Evolutionary conservation across 2,797 vertebrate genomes (phyloP), one percentile per base, ranked within the genome.

Genomic region (Octomys mimax): DNA sequence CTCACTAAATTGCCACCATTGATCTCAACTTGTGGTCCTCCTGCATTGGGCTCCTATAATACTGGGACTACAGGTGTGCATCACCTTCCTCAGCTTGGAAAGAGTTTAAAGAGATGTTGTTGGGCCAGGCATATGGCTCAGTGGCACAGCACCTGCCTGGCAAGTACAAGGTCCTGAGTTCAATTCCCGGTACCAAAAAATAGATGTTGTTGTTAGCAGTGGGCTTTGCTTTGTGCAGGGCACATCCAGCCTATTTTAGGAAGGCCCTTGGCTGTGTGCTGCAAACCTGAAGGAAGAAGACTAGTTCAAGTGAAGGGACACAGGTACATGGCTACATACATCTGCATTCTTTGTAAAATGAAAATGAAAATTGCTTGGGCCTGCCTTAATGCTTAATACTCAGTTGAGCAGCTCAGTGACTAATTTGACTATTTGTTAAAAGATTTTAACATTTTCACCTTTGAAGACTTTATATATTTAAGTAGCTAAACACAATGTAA

Each of bases 401-500:
- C 68, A 66, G 52, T 91, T 95, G 91, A 94, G 91, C 95, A 52
- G 54, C 77, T 91, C 57, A 57, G 5, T 96, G 89, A 96, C 46
- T 97, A 90, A 95, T 96, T 83, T 96, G 94, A 96, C 64, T 91
- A 52, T 82, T 96, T 96, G 84, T 89, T 88, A 95, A 73, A 84
- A 36, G 22, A 92, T 96, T 95, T 79, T 36, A 96, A 96, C 95
- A 91, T 71, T 89, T 89, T 92, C 89, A 89, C 78, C 80, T 97
- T 95, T 94, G 83, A 94, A 83, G 94, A 92, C 83, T 87, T 92
- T 93, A 70, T 91, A 36, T 39, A 79, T 73, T 92, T 88, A 92
- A 97, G 81, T 96, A 82, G 83, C 64, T 95, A 95, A 71, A 79
- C 12, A 84, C 71, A 89, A 92, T 89, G 93, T 82, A 91, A 95